These are phyloP conservation scores for Eulemur albifrons DNA, from an alignment of 2,797 vertebrate species.

Conservation along the genomic window DNA sequence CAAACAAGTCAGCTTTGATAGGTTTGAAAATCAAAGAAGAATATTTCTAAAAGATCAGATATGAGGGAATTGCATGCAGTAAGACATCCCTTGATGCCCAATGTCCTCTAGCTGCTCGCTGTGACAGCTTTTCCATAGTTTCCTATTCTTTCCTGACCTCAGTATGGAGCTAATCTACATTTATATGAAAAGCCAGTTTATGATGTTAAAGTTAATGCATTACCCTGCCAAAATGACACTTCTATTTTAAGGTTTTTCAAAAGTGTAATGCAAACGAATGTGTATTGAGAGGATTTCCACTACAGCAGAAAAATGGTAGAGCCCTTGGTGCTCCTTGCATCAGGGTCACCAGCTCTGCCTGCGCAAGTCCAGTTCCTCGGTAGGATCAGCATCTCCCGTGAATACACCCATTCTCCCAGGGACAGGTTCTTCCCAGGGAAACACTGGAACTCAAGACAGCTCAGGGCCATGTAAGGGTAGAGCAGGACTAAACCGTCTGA, in stretches of 20 bases:
- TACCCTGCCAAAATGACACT: background rate
- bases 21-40: background rate
- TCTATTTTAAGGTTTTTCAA: background rate
- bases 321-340: background rate
- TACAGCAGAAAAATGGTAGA: background rate
- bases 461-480: background rate
- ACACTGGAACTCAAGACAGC: background rate
- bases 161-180: background rate
- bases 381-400: background rate
- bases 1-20: background rate
- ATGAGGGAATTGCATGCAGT: background rate
- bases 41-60: background rate
- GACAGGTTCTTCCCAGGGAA: background rate
- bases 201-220: background rate
- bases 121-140: background rate
- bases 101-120: fast-evolving
- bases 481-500: background rate
- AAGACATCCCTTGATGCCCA: background rate
- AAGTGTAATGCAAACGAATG: background rate
- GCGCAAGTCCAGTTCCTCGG: background rate
- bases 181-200: background rate
- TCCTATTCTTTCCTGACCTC: background rate
- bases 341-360: background rate
- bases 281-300: background rate
- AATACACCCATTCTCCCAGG: background rate